phyloP scores from a whole-genome alignment of 1,140 invertebrate species.

The Arion vulgaris region DNA sequence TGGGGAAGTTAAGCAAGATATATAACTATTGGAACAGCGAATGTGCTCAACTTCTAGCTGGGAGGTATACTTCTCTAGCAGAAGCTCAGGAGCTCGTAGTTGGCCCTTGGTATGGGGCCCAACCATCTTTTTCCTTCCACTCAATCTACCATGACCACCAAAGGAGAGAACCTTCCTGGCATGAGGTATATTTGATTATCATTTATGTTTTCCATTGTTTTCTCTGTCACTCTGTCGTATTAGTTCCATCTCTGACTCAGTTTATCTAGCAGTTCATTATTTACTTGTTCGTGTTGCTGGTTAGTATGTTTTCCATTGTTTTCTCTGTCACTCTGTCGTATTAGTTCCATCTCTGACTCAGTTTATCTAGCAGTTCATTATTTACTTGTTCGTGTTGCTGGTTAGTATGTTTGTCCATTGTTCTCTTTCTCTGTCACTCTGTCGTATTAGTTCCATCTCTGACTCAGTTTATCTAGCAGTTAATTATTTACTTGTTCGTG shows the following conservation, averaged over 20 bases:
- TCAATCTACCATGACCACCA: neutral
- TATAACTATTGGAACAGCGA: too few relatives aligned
- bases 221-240: neutral
- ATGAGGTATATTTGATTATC: conserved; percentile 8
- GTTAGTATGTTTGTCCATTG: too few relatives aligned
- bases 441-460: neutral
- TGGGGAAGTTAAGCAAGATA: too few relatives aligned
- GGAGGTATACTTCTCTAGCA: too few relatives aligned
- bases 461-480: neutral
- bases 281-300: neutral
- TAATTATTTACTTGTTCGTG: neutral
- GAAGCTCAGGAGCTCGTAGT: neutral
- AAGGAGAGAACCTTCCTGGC: neutral
- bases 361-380: too few relatives aligned
- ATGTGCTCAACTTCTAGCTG: too few relatives aligned
- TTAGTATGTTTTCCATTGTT: neutral
- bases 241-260: neutral
- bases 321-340: neutral
- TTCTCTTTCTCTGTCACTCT: neutral
- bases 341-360: neutral
- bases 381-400: too few relatives aligned
- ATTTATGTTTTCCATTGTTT: neutral
- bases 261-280: too few relatives aligned
- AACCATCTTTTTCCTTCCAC: conserved; percentile 13
- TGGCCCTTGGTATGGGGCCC: conserved; percentile 3